phyloP scores from a whole-genome alignment of 2,888 invertebrate species.

The Andricus quercusramuli region DNA sequence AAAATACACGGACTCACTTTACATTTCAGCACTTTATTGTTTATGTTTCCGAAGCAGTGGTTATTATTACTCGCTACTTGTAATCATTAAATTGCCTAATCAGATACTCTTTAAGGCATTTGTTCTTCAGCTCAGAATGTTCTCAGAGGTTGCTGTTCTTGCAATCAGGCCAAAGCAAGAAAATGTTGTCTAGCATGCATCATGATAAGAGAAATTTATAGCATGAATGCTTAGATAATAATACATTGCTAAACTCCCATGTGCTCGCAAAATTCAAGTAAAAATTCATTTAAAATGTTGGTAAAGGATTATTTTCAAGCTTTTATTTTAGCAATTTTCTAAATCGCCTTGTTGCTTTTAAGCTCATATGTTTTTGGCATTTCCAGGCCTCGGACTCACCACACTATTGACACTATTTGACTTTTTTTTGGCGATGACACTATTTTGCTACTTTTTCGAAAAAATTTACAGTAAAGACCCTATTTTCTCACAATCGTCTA shows the following conservation, averaged over 20 bases:
- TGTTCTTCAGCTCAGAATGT: not conserved
- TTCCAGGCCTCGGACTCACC: not conserved
- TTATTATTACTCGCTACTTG: not conserved
- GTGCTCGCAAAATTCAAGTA: not conserved
- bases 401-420: too few relatives aligned
- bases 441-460: too few relatives aligned
- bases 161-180: not conserved
- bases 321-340: not conserved
- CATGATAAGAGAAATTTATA: slow-evolving; percentile 12
- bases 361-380: not conserved
- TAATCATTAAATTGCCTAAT: not conserved
- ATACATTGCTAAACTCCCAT: not conserved
- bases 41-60: not conserved
- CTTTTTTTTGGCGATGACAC: too few relatives aligned
- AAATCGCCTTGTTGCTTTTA: not conserved
- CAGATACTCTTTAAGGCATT: not conserved
- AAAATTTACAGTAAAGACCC: too few relatives aligned
- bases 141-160: not conserved
- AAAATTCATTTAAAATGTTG: not conserved
- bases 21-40: not conserved
- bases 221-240: slow-evolving; percentile 27
- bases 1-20: slow-evolving; percentile 42
- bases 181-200: slow-evolving; percentile 17
- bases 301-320: not conserved
- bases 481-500: too few relatives aligned